Conservation (phyloP, 2,113 vertebrate species). For the Thamnaconus septentrionalis region DNA sequence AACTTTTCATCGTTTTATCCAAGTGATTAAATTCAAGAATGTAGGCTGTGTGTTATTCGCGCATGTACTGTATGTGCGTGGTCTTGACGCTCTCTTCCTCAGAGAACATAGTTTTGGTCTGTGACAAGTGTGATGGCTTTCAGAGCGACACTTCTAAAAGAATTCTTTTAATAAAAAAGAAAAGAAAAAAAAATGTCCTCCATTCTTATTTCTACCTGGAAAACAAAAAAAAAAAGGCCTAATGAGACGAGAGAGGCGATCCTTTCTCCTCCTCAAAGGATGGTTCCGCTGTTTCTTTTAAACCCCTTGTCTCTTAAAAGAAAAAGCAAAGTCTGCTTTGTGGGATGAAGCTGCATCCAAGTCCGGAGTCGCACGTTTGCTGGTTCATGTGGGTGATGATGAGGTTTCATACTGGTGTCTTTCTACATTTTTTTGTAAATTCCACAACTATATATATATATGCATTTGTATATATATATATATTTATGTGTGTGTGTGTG, state of each 20-base stretch:
- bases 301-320: slow-evolving; percentile 26
- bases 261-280: slow-evolving; percentile 22
- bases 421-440: slow-evolving; percentile 12
- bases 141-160: slow-evolving; percentile 26
- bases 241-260: slow-evolving; percentile 15
- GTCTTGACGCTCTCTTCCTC: slow-evolving; percentile 6
- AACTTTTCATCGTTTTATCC: slow-evolving; percentile 17
- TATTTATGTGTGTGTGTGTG: too few species aligned
- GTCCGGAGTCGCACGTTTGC: slow-evolving; percentile 17
- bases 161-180: slow-evolving; percentile 29
- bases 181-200: slow-evolving; percentile 18
- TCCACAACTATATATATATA: slow-evolving; percentile 9
- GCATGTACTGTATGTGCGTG: slow-evolving; percentile 3
- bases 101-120: slow-evolving; percentile 8
- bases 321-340: slow-evolving; percentile 23
- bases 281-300: not conserved
- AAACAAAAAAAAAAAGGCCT: slow-evolving; percentile 32
- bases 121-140: slow-evolving; percentile 14
- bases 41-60: slow-evolving; percentile 4
- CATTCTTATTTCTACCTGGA: not conserved
- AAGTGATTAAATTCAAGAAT: not conserved
- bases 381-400: slow-evolving; percentile 17
- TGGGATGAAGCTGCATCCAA: slow-evolving; percentile 21
- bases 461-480: too few species aligned
- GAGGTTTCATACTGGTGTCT: slow-evolving; percentile 29